Conservation (phyloP, 2,113 vertebrate species). For the cattle (Bos taurus) region ARS-UCD2.0 NC_037342.1:6777001-6777500, state of each 20-base stretch:
- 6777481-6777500: neutral
- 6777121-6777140: neutral
- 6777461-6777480: neutral
- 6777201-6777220: neutral
- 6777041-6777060: neutral
- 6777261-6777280: neutral
- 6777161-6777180: neutral
- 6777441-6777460: neutral
- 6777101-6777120: neutral
- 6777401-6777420: neutral
- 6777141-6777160: neutral
- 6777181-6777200: neutral
- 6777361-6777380: neutral
- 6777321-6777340: neutral
- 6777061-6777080: neutral
- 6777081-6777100: neutral
- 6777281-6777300: neutral
- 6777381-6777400: neutral
- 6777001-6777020: neutral
- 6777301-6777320: neutral
- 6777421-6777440: neutral
- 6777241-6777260: neutral
- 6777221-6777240: neutral
- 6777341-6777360: neutral
- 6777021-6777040: neutral